Conservation (phyloP, 2,113 vertebrate species). For the Desmodus rotundus region DNA sequence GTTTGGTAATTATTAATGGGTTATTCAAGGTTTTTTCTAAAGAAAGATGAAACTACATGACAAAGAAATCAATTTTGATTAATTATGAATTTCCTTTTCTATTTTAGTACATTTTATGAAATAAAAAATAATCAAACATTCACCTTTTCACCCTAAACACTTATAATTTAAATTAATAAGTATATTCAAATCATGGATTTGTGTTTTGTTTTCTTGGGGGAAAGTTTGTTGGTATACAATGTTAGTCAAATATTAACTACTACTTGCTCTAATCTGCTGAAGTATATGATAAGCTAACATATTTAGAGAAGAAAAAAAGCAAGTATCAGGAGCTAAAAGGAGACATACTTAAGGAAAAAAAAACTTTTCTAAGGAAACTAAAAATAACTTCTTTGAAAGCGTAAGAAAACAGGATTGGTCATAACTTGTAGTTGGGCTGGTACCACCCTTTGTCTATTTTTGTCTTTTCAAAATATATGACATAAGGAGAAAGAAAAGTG, state of each 20-base stretch:
- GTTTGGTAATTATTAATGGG: neutral
- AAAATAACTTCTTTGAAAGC: neutral
- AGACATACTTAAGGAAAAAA: neutral
- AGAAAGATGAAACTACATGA: conserved; percentile 13
- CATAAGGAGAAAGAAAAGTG: neutral
- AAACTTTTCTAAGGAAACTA: neutral
- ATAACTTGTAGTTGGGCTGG: neutral
- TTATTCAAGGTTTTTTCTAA: neutral
- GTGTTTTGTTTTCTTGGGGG: neutral
- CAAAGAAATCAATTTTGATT: neutral
- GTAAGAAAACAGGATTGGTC: neutral
- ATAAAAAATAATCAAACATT: neutral
- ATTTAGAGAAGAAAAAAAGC: neutral
- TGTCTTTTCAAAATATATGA: neutral
- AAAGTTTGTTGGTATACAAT: neutral
- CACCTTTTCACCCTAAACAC: neutral
- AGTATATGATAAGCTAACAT: neutral
- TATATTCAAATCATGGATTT: neutral
- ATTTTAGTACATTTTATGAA: neutral
- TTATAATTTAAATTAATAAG: neutral
- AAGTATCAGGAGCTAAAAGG: neutral
- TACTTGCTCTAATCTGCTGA: neutral
- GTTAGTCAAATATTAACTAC: neutral
- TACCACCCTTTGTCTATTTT: neutral
- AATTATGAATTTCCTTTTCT: neutral